Conservation (phyloP, 2,888 invertebrate genomes). For the Achlya flavicornis region DNA sequence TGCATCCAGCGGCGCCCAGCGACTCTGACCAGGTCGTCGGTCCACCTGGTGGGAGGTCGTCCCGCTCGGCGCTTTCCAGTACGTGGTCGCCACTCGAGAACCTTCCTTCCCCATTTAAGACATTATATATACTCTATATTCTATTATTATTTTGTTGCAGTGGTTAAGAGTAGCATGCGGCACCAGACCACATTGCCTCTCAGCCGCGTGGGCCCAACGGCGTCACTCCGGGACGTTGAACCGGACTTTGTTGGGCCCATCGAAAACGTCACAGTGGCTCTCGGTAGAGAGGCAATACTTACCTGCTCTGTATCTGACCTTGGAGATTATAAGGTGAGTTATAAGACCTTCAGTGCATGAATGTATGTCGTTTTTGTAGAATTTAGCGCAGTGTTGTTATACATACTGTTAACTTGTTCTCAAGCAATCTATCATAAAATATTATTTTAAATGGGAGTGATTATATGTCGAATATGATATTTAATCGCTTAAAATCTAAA, state of each 20-base stretch:
- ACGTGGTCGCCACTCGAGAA: too few relatives aligned
- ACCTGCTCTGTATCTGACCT: constrained; percentile 89
- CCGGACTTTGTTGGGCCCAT: constrained; percentile 89
- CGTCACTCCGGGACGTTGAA: constrained; percentile 71
- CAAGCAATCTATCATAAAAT: background rate
- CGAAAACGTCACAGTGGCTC: constrained; percentile 89
- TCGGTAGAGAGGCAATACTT: constrained; percentile 89
- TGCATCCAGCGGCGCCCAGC: too few relatives aligned
- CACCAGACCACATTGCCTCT: constrained; percentile 71
- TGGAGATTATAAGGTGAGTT: constrained; percentile 88
- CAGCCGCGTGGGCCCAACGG: constrained; percentile 68
- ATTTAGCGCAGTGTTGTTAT: background rate
- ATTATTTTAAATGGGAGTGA: too few relatives aligned
- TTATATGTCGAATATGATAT: too few relatives aligned
- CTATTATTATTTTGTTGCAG: constrained; percentile 49
- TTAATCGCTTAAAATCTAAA: too few relatives aligned
- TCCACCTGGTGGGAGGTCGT: too few relatives aligned
- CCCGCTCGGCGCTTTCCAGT: too few relatives aligned
- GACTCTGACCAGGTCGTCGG: too few relatives aligned
- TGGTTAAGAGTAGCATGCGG: constrained; percentile 70
- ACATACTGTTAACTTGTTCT: background rate
- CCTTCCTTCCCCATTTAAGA: too few relatives aligned
- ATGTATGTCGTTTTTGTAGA: background rate
- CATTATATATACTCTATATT: background rate
- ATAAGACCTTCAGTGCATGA: constrained; percentile 5